These are phyloP conservation scores for Patella caerulea DNA, from an alignment of 2,888 invertebrate species.

Conservation along the genomic window DNA sequence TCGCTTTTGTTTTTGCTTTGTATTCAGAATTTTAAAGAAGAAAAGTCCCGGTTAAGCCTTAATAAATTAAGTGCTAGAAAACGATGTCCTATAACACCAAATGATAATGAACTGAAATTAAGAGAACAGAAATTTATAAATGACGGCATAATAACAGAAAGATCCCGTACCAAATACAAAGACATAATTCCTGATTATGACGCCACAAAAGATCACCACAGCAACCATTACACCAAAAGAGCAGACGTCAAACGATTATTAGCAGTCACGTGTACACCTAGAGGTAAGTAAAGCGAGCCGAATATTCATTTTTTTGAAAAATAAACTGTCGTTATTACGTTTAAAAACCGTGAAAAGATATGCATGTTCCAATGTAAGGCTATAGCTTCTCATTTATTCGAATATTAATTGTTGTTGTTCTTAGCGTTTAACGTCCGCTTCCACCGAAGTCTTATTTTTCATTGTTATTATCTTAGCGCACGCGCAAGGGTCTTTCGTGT, in stretches of 20 bases:
- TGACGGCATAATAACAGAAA: slow-evolving; percentile 64
- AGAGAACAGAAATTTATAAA: slow-evolving; percentile 62
- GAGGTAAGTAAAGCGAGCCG: not conserved
- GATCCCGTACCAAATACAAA: slow-evolving; percentile 59
- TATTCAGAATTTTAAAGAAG: slow-evolving; percentile 46
- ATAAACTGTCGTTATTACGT: no score
- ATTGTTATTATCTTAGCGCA: no score
- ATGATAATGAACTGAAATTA: slow-evolving; percentile 46
- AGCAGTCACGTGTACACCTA: slow-evolving; percentile 45
- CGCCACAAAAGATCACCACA: slow-evolving; percentile 56
- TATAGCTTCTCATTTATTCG: no score
- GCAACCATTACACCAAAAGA: slow-evolving; percentile 58
- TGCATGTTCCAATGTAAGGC: no score
- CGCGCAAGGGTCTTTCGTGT: no score
- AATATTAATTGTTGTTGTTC: no score
- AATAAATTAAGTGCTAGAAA: slow-evolving; percentile 56
- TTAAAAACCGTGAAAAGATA: no score
- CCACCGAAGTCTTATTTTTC: no score
- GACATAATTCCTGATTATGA: slow-evolving; percentile 67
- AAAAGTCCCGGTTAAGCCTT: slow-evolving; percentile 37
- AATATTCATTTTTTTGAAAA: no score
- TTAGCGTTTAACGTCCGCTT: no score
- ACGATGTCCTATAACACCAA: slow-evolving; percentile 49
- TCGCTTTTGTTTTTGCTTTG: not conserved
- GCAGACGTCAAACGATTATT: slow-evolving; percentile 56